Conservation (phyloP, 2,797 vertebrate genomes). For the Coregonus suidteri region DNA sequence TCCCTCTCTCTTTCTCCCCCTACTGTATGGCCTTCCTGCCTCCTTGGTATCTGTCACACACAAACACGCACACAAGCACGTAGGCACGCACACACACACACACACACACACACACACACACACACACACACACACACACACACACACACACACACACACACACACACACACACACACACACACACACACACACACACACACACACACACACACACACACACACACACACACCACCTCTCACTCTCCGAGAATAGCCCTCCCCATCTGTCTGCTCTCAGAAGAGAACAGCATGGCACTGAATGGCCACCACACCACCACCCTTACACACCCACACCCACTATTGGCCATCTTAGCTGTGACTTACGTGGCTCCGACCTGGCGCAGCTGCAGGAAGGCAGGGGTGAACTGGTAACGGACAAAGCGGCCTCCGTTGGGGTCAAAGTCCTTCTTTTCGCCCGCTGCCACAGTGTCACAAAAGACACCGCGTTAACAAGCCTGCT, state of each 20-base stretch:
- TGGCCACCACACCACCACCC: neutral
- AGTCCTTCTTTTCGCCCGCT: constrained; percentile 83
- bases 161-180: too few relatives aligned
- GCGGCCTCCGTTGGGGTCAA: constrained; percentile 92
- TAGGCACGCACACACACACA: neutral
- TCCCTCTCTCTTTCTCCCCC: neutral
- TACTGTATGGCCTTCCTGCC: neutral
- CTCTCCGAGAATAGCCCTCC: constrained; percentile 33
- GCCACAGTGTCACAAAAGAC: neutral
- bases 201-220: neutral
- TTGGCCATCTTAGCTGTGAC: constrained; percentile 53
- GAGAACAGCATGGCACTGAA: constrained; percentile 8
- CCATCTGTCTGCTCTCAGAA: constrained; percentile 26
- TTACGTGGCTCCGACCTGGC: constrained; percentile 98
- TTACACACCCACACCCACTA: neutral
- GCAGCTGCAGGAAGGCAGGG: constrained; percentile 91
- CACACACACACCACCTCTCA: neutral
- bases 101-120: too few relatives aligned
- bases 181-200: too few relatives aligned
- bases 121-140: too few relatives aligned
- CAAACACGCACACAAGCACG: constrained; percentile 1
- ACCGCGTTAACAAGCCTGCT: constrained; percentile 13
- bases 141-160: too few relatives aligned
- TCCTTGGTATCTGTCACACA: constrained; percentile 17
- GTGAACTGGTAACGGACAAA: constrained; percentile 98